These are phyloP conservation scores for Regulus satrapa DNA, from an alignment of 2,113 vertebrate genomes.

Conservation along the genomic window DNA sequence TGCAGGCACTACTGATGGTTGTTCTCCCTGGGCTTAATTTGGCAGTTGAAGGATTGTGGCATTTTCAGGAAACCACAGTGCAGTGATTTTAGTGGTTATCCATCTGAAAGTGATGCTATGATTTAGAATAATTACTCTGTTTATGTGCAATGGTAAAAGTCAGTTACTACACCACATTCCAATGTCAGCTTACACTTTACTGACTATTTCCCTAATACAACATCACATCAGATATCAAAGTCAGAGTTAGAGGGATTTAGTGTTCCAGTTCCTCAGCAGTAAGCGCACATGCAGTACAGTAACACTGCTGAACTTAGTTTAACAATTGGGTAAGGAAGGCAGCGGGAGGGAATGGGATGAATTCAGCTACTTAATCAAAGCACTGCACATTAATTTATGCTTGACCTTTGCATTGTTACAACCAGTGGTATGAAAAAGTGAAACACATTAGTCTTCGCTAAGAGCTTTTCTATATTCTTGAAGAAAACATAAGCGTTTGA, in stretches of 20 bases:
- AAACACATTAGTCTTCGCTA: background rate
- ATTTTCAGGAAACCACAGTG: constrained; percentile 80
- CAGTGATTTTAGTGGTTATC: constrained; percentile 77
- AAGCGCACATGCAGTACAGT: background rate
- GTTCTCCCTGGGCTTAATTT: constrained; percentile 72
- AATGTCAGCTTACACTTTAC: constrained; percentile 47
- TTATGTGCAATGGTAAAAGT: constrained; percentile 71
- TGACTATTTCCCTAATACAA: background rate
- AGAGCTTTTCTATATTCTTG: background rate
- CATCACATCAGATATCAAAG: background rate
- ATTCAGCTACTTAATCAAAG: background rate
- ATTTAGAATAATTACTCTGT: constrained; percentile 71
- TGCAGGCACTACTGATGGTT: constrained; percentile 45
- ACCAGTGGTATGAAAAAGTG: background rate
- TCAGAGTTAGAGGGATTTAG: constrained; percentile 3
- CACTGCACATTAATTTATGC: background rate
- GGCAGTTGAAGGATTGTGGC: constrained; percentile 81
- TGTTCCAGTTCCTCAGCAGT: background rate
- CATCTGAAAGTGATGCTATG: constrained; percentile 65
- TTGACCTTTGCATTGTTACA: background rate
- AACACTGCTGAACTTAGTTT: background rate
- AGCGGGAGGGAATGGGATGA: fast-evolving
- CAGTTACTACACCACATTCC: constrained; percentile 55
- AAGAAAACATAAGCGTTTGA: background rate
- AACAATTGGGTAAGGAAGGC: background rate